Base-by-base conservation (phyloP, 2,888 invertebrate genomes). In the Crepidodera aurea region DNA sequence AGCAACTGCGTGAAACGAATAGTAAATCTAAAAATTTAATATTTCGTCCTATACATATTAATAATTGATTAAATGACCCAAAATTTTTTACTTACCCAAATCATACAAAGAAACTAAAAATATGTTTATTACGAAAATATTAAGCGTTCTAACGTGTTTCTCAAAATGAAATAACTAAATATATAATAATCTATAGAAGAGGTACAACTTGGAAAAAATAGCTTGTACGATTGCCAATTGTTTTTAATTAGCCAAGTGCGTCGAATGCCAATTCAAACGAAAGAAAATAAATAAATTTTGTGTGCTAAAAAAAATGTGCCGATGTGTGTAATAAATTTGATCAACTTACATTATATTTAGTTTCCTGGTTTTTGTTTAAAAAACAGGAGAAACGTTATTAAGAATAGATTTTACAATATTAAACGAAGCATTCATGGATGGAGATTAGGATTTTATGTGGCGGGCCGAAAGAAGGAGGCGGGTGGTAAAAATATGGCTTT, bases 181-280 rank as follows among this genome's bases (percentile, higher is more conserved):
- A 32, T 29, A 55, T 32, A 50, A 59, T 59, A 15, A n/a, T n/a
- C n/a, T 53, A 40, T 50, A 54, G 42, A 50, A 59, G 34, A 40
- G 18, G 25, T 58, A 48, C 27, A 55, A 42, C 51, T 54, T 22
- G 37, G 34, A 55, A 54, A 25, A 57, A 53, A 64, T 48, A 63
- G 57, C 61, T 64, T 67, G 67, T 62, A 58, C 29, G 37, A 53
- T 37, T 65, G 67, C 67, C 67, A 67, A 62, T 64, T 67, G 64
- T 64, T 34, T n/a, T 50, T 61, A 51, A 51, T 64, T 53, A 39
- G 19, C 44, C 29, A 19, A 51, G 67, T 64, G 62, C 57, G 39
- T 29, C 46, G 16, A 60, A 29, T 57, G 62, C 60, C 51, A 66
- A 62, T 53, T 59, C 34, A 16, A 51, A 55, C 56, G 42, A 57